Base-by-base conservation (phyloP, 2,888 invertebrate genomes). In the Plusia festucae region DNA sequence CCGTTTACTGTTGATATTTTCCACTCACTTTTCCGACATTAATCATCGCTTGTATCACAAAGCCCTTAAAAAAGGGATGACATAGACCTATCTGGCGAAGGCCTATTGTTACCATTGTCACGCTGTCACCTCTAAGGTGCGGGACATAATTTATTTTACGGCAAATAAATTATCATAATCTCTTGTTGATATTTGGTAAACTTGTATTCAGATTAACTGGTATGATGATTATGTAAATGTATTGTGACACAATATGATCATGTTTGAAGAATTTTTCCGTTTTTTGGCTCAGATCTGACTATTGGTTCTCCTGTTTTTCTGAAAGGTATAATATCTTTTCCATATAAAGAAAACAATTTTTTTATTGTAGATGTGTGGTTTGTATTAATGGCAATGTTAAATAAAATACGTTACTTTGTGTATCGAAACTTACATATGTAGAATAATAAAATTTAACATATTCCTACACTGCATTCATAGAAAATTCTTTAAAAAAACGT, bases 21-120 rank as follows among this genome's bases (percentile, higher is more conserved):
- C 73, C 66, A 70, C 71, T 71, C 74, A 69, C 68, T 73, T 71
- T 66, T 59, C 70, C 53, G 60, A 75, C 84, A 84, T 84, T 83
- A 84, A 84, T 85, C 84, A 85, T 77, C 61, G 73, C 69, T 70
- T 71, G 75, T 72, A 71, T 63, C 62, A 78, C 80, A 82, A 79
- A 78, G 76, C 76, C 79, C 79, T 81, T 79, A 81, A 84, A 84
- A 73, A 85, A 83, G 82, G 84, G 82, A 79, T 81, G 84, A 83
- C 83, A 78, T 70, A 73, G 70, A 75, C 69, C 73, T 81, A 83
- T 81, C 82, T 79, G 76, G 65, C 71, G 73, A 72, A 66, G 65
- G 51, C 63, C 78, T 68, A 81, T 82, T 82, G 82, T 82, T 58
- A 54, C 68, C 73, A 79, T 79, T 80, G 81, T 80, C 70, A 76